phyloP scores from a whole-genome alignment of 2,888 invertebrate species.

The Andrena bicolor region DNA sequence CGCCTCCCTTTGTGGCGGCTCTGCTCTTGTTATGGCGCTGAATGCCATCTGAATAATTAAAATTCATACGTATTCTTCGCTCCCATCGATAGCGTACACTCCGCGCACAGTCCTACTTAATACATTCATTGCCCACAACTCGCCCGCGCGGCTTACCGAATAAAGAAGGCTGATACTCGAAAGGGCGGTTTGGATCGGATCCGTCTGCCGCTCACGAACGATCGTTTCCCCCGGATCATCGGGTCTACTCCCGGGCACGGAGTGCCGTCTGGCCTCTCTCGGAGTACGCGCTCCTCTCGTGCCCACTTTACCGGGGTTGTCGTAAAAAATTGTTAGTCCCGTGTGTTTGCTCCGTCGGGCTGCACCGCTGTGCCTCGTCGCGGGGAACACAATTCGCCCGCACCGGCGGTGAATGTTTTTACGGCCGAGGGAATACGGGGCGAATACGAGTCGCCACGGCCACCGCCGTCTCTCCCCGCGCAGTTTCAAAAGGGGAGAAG shows the following conservation, averaged over 20 bases:
- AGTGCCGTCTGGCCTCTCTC: neutral
- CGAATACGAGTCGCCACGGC: neutral
- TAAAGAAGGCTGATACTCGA: neutral
- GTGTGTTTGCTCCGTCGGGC: constrained; percentile 1
- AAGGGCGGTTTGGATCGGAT: neutral
- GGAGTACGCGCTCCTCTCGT: neutral
- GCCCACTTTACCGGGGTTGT: constrained; percentile 1
- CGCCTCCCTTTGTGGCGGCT: neutral
- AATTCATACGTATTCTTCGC: too few relatives aligned
- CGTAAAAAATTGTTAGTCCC: constrained; percentile 26
- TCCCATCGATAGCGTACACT: too few relatives aligned
- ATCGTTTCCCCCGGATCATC: constrained; percentile 21
- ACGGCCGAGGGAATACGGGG: constrained; percentile 17
- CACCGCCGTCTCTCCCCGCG: neutral
- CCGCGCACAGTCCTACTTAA: neutral
- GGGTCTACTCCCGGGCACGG: neutral
- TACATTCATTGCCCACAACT: neutral
- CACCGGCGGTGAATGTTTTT: constrained; percentile 19
- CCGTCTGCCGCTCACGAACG: neutral
- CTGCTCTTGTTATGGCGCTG: neutral
- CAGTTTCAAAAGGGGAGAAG: constrained; percentile 16
- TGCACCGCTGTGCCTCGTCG: constrained; percentile 5
- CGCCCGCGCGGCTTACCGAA: neutral
- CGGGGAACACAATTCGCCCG: constrained; percentile 11
- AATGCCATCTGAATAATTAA: neutral